Evolutionary conservation across 2,113 vertebrate genomes (phyloP).

Genomic region (Dermatemys mawii): DNA sequence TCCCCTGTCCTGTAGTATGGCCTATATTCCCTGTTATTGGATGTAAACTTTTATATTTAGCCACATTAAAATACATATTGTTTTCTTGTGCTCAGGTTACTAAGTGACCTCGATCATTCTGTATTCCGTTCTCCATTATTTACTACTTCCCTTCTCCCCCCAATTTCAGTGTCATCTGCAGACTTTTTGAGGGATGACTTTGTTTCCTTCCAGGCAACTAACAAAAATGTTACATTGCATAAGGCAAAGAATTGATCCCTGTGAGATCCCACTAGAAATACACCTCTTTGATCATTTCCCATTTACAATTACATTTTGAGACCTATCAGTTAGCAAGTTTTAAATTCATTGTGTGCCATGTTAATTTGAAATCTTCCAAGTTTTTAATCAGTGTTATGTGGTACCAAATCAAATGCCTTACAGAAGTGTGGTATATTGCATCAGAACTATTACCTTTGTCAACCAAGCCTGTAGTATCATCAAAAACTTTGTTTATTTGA

Average conservation of each 20-base stretch:
- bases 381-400: background rate
- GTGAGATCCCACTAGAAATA: background rate
- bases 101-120: no score
- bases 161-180: no score
- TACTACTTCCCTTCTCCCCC: no score
- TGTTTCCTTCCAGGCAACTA: no score
- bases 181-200: no score
- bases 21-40: no score
- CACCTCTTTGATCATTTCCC: background rate
- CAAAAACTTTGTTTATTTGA: background rate
- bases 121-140: no score
- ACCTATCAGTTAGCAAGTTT: background rate
- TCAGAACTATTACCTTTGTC: background rate
- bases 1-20: no score
- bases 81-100: no score
- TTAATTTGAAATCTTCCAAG: background rate
- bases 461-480: background rate
- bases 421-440: background rate
- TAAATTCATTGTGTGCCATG: background rate
- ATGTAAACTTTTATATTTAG: no score
- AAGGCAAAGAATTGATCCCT: background rate
- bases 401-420: background rate
- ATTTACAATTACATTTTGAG: background rate
- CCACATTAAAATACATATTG: no score
- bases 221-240: no score